Percentiles rank a stretch among this genome's conserved stretches.
Evolutionary conservation across 2,113 vertebrate genomes (phyloP).

Genomic region (Podarcis raffonei): DNA sequence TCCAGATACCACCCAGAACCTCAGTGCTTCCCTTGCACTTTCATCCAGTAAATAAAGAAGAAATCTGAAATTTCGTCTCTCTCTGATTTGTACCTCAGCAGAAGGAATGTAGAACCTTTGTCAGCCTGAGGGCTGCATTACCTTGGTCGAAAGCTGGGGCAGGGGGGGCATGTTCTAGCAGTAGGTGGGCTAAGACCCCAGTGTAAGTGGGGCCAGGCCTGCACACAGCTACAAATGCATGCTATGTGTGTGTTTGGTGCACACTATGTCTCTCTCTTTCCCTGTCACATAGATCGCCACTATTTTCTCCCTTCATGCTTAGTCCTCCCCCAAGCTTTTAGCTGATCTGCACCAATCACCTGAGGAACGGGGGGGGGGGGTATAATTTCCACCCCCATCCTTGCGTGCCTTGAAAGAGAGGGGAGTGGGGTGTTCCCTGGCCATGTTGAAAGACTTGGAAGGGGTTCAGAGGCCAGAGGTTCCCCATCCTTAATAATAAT

Average conservation of each 20-base stretch:
- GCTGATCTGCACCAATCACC: not conserved
- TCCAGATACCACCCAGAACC: not conserved
- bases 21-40: not conserved
- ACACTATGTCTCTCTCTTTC: too few relatives aligned
- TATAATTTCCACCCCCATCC: not conserved
- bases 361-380: not conserved
- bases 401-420: not conserved
- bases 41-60: not conserved
- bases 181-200: not conserved
- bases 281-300: not conserved
- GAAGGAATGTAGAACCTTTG: not conserved
- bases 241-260: not conserved
- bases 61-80: not conserved
- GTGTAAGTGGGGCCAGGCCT: not conserved
- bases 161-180: not conserved
- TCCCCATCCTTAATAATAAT: not conserved
- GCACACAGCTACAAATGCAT: not conserved
- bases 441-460: not conserved
- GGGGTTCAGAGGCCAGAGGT: not conserved
- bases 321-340: not conserved
- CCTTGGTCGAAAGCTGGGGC: not conserved
- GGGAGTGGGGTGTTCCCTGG: not conserved
- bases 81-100: not conserved
- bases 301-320: not conserved
- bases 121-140: not conserved